Base-by-base conservation (phyloP, 2,888 invertebrate genomes). In the Abrostola triplasia region DNA sequence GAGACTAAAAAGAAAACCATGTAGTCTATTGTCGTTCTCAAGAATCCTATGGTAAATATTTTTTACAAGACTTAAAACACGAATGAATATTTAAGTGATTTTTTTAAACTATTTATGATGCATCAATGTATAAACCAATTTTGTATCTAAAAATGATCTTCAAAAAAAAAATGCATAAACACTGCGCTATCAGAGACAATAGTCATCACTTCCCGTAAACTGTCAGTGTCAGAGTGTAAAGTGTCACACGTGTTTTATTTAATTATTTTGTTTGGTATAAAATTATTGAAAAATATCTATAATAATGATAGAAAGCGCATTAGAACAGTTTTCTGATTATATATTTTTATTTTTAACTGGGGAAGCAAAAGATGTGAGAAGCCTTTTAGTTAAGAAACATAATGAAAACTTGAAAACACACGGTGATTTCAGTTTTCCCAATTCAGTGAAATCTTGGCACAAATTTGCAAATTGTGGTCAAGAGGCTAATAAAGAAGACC, bases 351-450 rank as follows among this genome's bases (percentile, higher is more conserved):
- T 78, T 73, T 42, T 93, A 64, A 81, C 87, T 9, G 81, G 82
- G 5, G 70, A 83, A 48, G 67, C 68, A 7, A 79, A 81, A 52
- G 67, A 66, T 44, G 53, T 59, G 6, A 83, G 79, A 64, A 85
- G 87, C 59, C 79, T 89, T 55, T 79, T 93, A 64, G 79, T 97
- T 42, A 96, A 96, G 87, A 94, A 95, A 80, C 96, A 97, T 80
- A 92, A 88, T 0, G 95, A 95, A 72, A 95, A 96, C 73, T 86
- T 96, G 6, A 83, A 90, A 59, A 84, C 85, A 42, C 86, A 93
- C 49, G 97, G 97, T 8, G 97, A 97, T 70, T 88, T 96, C 5
- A 96, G 96, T 90, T 96, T 97, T 87, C 95, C 96, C 9, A 87
- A 92, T 62, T 92, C 91, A 53, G 79, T 94, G 35, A 90, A 94